Conservation (phyloP, 2,113 vertebrate genomes). For the Myiozetetes cayanensis region DNA sequence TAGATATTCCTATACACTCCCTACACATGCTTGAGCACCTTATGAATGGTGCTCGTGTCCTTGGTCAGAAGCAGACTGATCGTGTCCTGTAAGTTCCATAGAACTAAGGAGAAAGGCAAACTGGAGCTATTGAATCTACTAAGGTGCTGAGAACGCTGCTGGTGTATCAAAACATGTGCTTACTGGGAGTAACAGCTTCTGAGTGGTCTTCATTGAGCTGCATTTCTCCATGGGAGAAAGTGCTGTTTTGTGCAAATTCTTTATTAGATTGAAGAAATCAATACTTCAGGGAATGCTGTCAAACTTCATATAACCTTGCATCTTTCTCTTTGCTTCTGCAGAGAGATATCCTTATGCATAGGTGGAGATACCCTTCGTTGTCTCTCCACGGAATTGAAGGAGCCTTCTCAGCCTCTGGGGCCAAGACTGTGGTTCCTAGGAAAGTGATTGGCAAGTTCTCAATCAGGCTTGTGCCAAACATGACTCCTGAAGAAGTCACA, state of each 20-base stretch:
- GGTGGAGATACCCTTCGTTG: slow-evolving; percentile 94
- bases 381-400: slow-evolving; percentile 98
- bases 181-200: background rate
- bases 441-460: slow-evolving; percentile 97
- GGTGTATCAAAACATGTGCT: background rate
- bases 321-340: slow-evolving; percentile 41
- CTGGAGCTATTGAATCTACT: background rate
- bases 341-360: slow-evolving; percentile 91
- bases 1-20: background rate
- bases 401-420: slow-evolving; percentile 87
- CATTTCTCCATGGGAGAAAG: background rate
- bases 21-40: background rate
- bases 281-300: background rate
- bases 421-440: slow-evolving; percentile 93
- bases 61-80: background rate
- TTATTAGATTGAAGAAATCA: background rate
- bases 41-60: background rate
- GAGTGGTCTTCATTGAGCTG: background rate
- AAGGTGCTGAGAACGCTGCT: background rate
- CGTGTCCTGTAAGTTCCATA: accelerated
- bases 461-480: slow-evolving; percentile 92
- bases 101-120: background rate
- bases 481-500: slow-evolving; percentile 87
- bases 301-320: background rate
- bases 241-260: background rate